Conservation (phyloP, 2,888 invertebrate genomes). For the Osedax fenrisi region DNA sequence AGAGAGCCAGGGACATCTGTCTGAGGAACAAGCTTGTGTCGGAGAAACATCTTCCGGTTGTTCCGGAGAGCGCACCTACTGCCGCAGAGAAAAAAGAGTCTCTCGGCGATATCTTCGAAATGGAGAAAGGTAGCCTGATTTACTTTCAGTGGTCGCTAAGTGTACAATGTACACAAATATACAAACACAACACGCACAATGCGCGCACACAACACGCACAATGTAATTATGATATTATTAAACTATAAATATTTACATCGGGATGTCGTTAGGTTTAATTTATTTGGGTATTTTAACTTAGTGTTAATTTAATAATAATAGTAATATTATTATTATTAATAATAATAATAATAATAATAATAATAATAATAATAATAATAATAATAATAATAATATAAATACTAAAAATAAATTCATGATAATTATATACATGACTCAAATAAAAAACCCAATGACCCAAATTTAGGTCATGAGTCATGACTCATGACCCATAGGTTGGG, state of each 20-base stretch:
- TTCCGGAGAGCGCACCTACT: neutral
- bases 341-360: neutral
- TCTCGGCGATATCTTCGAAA: neutral
- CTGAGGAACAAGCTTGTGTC: neutral
- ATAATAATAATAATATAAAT: neutral
- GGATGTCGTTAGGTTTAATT: too few species aligned
- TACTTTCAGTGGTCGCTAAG: too few species aligned
- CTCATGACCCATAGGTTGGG: too few species aligned
- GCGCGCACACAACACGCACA: too few species aligned
- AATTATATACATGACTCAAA: neutral
- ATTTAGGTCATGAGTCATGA: too few species aligned
- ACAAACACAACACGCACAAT: too few species aligned
- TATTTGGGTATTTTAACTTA: too few species aligned
- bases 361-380: neutral
- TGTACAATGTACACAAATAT: too few species aligned
- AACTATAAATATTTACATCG: too few species aligned
- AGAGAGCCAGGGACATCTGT: neutral
- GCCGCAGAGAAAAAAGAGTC: neutral
- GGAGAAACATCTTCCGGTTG: neutral
- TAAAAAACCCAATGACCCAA: too few species aligned
- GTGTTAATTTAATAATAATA: neutral
- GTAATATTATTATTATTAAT: neutral
- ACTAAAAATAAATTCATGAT: neutral
- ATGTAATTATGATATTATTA: too few species aligned
- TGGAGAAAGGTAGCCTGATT: neutral